A percentile compares a stretch with the other conserved stretches of the same genome.
Evolutionary conservation across 2,888 invertebrate species (phyloP).

Genomic region (Conomelus anceps): DNA sequence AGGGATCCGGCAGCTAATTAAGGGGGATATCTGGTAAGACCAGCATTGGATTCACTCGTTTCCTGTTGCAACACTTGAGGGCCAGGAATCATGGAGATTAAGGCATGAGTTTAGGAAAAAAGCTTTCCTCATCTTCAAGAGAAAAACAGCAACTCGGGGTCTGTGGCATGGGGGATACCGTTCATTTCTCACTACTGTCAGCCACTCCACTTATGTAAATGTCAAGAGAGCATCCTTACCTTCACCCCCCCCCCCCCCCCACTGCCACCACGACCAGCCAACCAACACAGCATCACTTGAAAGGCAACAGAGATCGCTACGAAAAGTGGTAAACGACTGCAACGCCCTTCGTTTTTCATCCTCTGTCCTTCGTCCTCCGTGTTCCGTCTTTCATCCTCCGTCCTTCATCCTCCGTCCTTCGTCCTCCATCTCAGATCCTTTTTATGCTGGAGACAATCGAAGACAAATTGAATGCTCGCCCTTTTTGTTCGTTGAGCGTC

Average conservation of each 20-base stretch:
- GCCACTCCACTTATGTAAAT: background rate
- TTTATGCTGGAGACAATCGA: background rate
- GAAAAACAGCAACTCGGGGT: background rate
- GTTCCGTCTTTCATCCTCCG: too few relatives aligned
- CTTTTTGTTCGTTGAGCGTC: background rate
- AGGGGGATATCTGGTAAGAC: background rate
- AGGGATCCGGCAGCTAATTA: background rate
- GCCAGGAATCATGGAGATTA: too few relatives aligned
- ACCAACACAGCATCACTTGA: background rate
- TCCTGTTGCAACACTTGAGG: background rate
- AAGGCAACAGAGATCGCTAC: background rate
- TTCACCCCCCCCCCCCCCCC: background rate
- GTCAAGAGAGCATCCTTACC: background rate
- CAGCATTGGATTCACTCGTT: background rate
- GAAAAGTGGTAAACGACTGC: background rate
- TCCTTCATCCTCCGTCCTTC: too few relatives aligned
- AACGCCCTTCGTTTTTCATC: too few relatives aligned
- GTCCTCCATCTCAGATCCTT: too few relatives aligned
- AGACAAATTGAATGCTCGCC: background rate
- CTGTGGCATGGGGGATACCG: background rate
- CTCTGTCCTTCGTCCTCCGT: too few relatives aligned
- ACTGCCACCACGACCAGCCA: too few relatives aligned
- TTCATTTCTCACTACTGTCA: background rate
- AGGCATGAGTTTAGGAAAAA: background rate
- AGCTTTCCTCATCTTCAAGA: background rate